phyloP scores from a whole-genome alignment of 2,113 vertebrate species.

The Triplophysa dalaica region DNA sequence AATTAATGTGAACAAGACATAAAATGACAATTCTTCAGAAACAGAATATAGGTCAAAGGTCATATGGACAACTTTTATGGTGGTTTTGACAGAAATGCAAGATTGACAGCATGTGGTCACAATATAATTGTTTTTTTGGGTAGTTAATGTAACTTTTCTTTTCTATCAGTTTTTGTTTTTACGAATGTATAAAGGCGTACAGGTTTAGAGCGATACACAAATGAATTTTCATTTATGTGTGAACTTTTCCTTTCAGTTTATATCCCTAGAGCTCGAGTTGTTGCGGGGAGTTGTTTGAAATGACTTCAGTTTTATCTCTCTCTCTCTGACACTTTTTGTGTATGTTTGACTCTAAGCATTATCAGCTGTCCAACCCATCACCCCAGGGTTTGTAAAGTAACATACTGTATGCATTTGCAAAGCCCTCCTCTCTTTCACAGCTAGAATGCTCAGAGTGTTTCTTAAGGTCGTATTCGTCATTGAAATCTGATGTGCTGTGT shows the following conservation, averaged over 20 bases:
- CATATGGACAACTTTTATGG: too few relatives aligned
- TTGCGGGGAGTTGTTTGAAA: neutral
- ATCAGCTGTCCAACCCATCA: slow-evolving; percentile 5
- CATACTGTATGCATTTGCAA: neutral
- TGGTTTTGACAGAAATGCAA: too few relatives aligned
- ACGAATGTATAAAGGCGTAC: neutral
- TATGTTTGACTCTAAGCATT: neutral
- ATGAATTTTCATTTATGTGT: neutral
- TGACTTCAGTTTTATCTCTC: neutral
- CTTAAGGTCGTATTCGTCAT: neutral
- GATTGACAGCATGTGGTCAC: too few relatives aligned
- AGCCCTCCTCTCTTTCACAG: neutral
- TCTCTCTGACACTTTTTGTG: neutral
- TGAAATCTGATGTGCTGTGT: slow-evolving; percentile 15
- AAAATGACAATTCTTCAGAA: neutral
- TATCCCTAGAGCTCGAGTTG: neutral
- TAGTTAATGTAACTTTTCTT: too few relatives aligned
- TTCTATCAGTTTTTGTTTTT: too few relatives aligned
- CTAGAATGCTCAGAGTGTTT: neutral
- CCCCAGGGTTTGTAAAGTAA: slow-evolving; percentile 5
- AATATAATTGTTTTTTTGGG: too few relatives aligned
- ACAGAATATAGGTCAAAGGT: too few relatives aligned
- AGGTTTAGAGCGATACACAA: neutral
- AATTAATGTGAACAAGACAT: neutral
- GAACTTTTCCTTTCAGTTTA: neutral